phyloP scores from a whole-genome alignment of 2,888 invertebrate genomes.

The Stenolophus ochropezus region DNA sequence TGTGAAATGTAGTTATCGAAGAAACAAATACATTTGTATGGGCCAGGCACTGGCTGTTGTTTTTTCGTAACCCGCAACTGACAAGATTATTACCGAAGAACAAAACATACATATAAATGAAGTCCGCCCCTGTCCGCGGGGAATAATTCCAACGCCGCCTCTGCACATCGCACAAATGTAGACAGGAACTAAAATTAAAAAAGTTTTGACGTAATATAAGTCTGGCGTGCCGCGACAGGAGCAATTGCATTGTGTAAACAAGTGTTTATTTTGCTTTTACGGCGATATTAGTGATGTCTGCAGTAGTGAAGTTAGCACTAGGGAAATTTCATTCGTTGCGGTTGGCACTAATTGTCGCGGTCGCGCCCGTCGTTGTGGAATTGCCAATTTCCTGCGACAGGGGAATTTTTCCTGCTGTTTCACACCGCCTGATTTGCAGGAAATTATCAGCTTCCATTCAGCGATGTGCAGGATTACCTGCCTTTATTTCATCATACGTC shows the following conservation, averaged over 20 bases:
- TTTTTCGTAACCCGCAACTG: too few species aligned
- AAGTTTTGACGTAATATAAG: constrained; percentile 34
- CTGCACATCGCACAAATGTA: constrained; percentile 7
- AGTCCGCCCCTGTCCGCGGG: background rate
- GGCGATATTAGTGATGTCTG: constrained; percentile 32
- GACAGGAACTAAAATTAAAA: constrained; percentile 48
- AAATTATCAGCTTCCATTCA: constrained; percentile 24
- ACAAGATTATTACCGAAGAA: background rate
- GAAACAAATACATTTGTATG: too few species aligned
- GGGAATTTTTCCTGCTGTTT: constrained; percentile 31
- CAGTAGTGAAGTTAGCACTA: constrained; percentile 53
- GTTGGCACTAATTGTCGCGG: constrained; percentile 55
- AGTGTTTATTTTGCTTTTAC: constrained; percentile 44
- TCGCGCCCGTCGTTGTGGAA: constrained; percentile 38
- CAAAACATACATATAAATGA: constrained; percentile 17
- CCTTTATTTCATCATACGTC: background rate
- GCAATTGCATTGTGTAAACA: constrained; percentile 40
- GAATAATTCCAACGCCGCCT: background rate
- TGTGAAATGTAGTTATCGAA: too few species aligned
- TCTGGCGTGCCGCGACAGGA: background rate
- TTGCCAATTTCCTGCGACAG: constrained; percentile 48
- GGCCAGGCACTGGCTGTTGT: too few species aligned
- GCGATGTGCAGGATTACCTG: background rate
- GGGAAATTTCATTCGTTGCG: constrained; percentile 55
- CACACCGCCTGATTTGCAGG: background rate